Evolutionary conservation across 2,888 invertebrate genomes (phyloP), one percentile per base, ranked within the genome.

Genomic region (Loripinus fragilis): DNA sequence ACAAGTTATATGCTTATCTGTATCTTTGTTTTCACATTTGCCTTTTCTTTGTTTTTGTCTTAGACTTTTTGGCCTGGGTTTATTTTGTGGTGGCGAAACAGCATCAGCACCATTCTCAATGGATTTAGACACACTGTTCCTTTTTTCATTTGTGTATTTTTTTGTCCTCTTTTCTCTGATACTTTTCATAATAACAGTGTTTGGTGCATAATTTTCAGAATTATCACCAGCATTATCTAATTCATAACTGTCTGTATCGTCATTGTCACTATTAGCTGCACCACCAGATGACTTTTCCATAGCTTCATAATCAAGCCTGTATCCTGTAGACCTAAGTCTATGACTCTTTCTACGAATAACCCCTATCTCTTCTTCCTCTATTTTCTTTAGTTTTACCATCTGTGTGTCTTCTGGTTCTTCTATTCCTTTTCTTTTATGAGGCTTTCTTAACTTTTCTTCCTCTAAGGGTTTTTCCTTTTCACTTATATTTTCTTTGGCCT

Each of bases 241-340:
- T 8, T 67, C 41, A 67, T 67, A 67, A 42, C 28, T 20, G 12
- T 45, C 41, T 28, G 41, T 42, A 17, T 67, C 42, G 7, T 45
- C 67, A 42, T 41, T 42, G 25, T 28, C 17, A 15, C 1, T 41
- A 5, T 3, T 15, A 35, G 5, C 20, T 23, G 10, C 64, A 38
- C 52, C 28, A 41, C 7, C 33, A 12, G 23, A 30, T 41, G 25
- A 55, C 33, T 64, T 55, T 15, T 71, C 67, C 33, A 76, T 45
- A 33, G 35, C 48, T 66, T 70, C 55, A 71, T 71, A 71, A 38
- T 71, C 50, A 38, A 71, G 66, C 23, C 67, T 41, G 33, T 38
- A 66, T n/a, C 76, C 71, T n/a, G 28, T 35, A 35, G 71, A 71
- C 15, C 48, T 33, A 23, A 67, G 33, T 52, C 76, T 38, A 15